phyloP scores from a whole-genome alignment of 1,140 invertebrate species.

The Drosophila guanche region DNA sequence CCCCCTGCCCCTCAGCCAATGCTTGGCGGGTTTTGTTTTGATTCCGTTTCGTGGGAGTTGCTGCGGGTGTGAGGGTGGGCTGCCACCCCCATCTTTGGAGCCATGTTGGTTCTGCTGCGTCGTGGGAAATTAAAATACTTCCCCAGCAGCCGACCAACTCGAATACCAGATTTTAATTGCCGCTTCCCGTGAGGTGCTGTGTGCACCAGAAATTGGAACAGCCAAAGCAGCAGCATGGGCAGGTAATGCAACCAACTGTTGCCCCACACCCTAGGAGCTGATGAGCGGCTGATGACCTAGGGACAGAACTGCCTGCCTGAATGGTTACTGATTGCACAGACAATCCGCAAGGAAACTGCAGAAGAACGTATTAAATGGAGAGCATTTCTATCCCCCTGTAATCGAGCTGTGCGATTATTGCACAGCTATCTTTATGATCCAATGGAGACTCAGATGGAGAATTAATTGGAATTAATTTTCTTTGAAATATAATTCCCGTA shows the following conservation, averaged over 20 bases:
- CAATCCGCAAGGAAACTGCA: conserved; percentile 12
- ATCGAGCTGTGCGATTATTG: no score
- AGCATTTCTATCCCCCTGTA: no score
- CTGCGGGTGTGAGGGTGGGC: conserved; percentile 21
- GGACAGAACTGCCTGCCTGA: conserved; percentile 57
- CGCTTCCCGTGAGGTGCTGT: conserved; percentile 45
- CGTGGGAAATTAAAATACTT: conserved; percentile 76
- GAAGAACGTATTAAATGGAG: no score
- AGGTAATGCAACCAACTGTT: conserved; percentile 74
- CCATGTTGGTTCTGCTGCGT: conserved; percentile 52
- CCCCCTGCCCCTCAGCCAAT: conserved; percentile 11
- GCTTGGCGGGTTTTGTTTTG: conserved; percentile 73
- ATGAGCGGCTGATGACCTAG: conserved; percentile 17
- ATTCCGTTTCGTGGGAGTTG: conserved; percentile 56
- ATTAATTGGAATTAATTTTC: no score
- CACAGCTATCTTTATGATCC: no score
- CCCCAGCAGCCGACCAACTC: conserved; percentile 52
- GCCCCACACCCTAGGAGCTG: conserved; percentile 41
- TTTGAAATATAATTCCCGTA: no score
- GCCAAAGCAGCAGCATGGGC: conserved; percentile 25
- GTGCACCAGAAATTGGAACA: conserved; percentile 2
- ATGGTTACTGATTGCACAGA: conserved; percentile 58
- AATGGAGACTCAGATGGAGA: no score
- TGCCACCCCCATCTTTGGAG: conserved; percentile 26
- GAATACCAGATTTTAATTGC: conserved; percentile 76